Evolutionary conservation across 2,797 vertebrate genomes (phyloP), one percentile per base, ranked within the genome.

Genomic region (Lagocephalus sceleratus): DNA sequence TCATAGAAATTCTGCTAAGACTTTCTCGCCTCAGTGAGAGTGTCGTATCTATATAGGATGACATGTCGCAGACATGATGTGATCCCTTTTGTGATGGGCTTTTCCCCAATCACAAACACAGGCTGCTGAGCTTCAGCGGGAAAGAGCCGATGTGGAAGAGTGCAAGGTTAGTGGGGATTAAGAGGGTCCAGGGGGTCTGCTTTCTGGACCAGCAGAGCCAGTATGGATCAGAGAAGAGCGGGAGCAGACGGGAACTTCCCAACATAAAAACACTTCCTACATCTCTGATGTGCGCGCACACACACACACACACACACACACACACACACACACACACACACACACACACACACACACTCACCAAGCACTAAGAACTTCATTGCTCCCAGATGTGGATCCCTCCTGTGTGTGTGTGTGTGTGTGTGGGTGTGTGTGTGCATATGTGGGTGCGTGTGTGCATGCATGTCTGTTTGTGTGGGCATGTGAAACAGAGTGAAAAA

Each of bases 301-400:
- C 49, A 48, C 49, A 62, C 52, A 71, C 60, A 63, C 38, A 58
- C 21, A 20, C n/a, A n/a, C n/a, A n/a, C n/a, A n/a, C n/a, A 44
- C 38, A 39, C 22, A 64, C 64, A 60, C 43, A 47, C 47, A 60
- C 60, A 55, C 47, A 51, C 40, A 52, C 9, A 54, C 32, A 44
- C 38, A 39, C 22, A 64, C 64, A 60, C 43, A 47, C 47, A 60
- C 60, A 55, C 47, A 51, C 40, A 52, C 9, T 19, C 22, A 47
- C 58, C 43, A 47, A 32, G 56, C 22, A 22, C 64, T 56, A 49
- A 60, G 57, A 53, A 50, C 66, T 71, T 85, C 65, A 88, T 90
- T 88, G 74, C 79, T 86, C 79, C 82, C 88, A 89, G 85, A 87
- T 88, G 85, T 86, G 73, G 60, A 52, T 72, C 47, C 63, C 71